Evolutionary conservation across 2,113 vertebrate species (phyloP), one percentile per base, ranked within the genome.

Genomic region (Tragelaphus buxtoni): DNA sequence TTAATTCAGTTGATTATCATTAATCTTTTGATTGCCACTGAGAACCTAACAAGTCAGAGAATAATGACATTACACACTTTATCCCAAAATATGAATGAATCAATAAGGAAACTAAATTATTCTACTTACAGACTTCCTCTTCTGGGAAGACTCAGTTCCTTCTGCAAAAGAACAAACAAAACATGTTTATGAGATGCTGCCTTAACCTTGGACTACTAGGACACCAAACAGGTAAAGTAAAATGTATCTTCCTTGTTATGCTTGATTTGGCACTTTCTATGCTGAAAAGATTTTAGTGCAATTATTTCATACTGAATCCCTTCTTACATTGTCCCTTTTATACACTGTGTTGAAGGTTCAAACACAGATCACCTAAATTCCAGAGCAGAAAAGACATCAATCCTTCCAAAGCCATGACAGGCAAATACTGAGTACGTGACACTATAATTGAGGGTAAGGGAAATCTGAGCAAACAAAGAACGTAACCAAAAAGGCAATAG

Each of bases 51-150:
- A 55, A 93, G 80, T 69, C 69, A 85, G 92, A 97, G 61, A 97
- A 74, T 42, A 69, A 32, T 74, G 81, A 97, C 56, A 94, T 55
- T 61, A 97, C 28, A 83, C 87, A 51, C 12, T 72, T 24, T 12
- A 89, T 12, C 7, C 51, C 20, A 24, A 32, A 93, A 90, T 7
- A 95, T 1, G 5, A 65, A 45, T 32, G 63, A 86, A 30, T 58
- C 53, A 69, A 26, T 69, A 97, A 91, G 0, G 87, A 53, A 97
- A 98, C 17, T 90, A 96, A 94, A 53, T 91, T 80, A 1, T 90
- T 92, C 61, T 99, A 99, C 99, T 99, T 98, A 99, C 99, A 99
- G 96, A 98, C 99, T 99, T 98, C 99, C 99, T 99, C 99, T 99
- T 99, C 99, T 99, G 83, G 99, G 99, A 98, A 99, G 99, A 98